phyloP scores from a whole-genome alignment of 2,113 vertebrate genomes.

The Podarcis muralis region DNA sequence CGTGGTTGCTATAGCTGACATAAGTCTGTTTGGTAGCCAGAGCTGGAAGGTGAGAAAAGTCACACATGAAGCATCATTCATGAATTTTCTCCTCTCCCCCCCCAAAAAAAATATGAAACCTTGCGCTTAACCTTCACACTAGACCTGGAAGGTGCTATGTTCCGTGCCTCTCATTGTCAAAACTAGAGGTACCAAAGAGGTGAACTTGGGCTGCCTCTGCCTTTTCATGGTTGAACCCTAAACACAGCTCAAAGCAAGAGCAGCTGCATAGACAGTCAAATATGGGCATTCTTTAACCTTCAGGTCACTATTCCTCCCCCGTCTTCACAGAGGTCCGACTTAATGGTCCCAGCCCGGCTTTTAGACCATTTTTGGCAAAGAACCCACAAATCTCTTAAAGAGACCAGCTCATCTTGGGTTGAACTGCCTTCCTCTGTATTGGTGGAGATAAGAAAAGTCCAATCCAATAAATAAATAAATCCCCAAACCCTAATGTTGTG shows the following conservation, averaged over 20 bases:
- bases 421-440: not conserved
- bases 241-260: not conserved
- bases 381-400: not conserved
- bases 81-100: not conserved
- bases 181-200: not conserved
- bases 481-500: not conserved
- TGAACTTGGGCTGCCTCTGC: not conserved
- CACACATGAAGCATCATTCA: not conserved
- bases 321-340: not conserved
- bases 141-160: not conserved
- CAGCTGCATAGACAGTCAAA: not conserved
- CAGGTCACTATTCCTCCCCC: not conserved
- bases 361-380: not conserved
- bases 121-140: fast-evolving
- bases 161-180: not conserved
- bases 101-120: fast-evolving
- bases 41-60: slow-evolving; percentile 76
- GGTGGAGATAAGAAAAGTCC: not conserved
- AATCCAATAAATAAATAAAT: not conserved
- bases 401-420: not conserved
- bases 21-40: slow-evolving; percentile 95
- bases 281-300: not conserved
- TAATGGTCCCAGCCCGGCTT: not conserved
- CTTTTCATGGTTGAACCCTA: not conserved
- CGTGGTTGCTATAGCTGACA: slow-evolving; percentile 96